Evolutionary conservation across 2,888 invertebrate genomes (phyloP), one percentile per base, ranked within the genome.

Genomic region (Epinotia demarniana): DNA sequence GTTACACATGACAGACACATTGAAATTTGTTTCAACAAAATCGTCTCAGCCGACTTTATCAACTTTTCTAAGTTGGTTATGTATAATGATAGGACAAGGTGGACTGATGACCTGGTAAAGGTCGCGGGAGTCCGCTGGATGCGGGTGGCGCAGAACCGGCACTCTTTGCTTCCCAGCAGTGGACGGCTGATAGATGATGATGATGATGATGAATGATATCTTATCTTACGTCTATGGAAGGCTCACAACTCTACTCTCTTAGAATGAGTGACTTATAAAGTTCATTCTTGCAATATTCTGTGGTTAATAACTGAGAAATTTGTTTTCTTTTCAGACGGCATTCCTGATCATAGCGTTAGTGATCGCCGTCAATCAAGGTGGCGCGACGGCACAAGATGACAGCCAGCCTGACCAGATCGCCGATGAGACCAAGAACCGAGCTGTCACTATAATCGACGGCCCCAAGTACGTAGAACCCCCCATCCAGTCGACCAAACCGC

Each of bases 281-380:
- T 53, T 53, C n/a, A 53, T 33, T 33, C 33, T 33, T 39, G 39
- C 9, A 39, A 9, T 39, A 39, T 39, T 39, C 43, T 53, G 33
- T 8, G 53, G 8, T 39, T 33, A 57, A 9, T 19, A 67, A 39
- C 67, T 57, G n/a, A 67, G 6, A 19, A 9, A n/a, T 11, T 13
- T 12, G 27, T 87, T 83, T 82, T 78, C 19, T 79, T 88, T 89
- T 62, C 92, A 93, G 94, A 90, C 91, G 89, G 86, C 91, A 91
- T 90, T 92, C 89, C 89, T 93, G 91, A 90, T 93, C 89, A 85
- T 89, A 85, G 88, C 89, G 86, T 88, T 93, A 89, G 90, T 89
- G 90, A 90, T 93, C 89, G 89, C 88, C 90, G 89, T 92, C 89
- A 88, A 86, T 85, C 85, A 88, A 87, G 87, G 87, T 86, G 89